Conservation (phyloP, 2,888 invertebrate genomes). For the Vanessa cardui region DNA sequence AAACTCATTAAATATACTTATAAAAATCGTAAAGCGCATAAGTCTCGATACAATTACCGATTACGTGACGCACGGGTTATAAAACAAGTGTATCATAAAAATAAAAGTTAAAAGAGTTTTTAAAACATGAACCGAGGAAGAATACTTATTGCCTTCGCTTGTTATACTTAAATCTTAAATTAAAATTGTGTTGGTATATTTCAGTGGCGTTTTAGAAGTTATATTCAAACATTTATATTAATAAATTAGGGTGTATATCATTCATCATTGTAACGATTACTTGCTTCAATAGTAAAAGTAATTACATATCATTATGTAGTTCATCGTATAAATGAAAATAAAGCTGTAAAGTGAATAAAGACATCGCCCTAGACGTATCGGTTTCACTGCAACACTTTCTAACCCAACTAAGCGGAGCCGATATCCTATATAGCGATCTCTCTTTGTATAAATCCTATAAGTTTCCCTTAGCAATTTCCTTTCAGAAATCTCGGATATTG, state of each 20-base stretch:
- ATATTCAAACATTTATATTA: no score
- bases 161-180: no score
- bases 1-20: no score
- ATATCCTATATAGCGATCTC: constrained; percentile 45
- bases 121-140: no score
- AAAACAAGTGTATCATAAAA: no score
- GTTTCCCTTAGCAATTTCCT: constrained; percentile 28
- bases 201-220: no score
- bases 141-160: no score
- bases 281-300: not conserved
- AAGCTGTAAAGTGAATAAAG: constrained; percentile 33
- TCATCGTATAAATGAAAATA: constrained; percentile 19
- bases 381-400: constrained; percentile 48
- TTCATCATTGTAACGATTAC: not conserved
- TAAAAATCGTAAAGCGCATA: no score
- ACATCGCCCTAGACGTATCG: constrained; percentile 40
- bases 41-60: no score
- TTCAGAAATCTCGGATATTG: constrained; percentile 14
- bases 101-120: no score
- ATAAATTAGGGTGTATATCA: not conserved
- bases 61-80: no score
- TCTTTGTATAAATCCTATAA: constrained; percentile 40
- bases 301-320: not conserved
- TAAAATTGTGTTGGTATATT: no score
- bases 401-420: constrained; percentile 45